Base-by-base conservation (phyloP, 2,797 vertebrate species). In the Gymnodraco acuticeps region DNA sequence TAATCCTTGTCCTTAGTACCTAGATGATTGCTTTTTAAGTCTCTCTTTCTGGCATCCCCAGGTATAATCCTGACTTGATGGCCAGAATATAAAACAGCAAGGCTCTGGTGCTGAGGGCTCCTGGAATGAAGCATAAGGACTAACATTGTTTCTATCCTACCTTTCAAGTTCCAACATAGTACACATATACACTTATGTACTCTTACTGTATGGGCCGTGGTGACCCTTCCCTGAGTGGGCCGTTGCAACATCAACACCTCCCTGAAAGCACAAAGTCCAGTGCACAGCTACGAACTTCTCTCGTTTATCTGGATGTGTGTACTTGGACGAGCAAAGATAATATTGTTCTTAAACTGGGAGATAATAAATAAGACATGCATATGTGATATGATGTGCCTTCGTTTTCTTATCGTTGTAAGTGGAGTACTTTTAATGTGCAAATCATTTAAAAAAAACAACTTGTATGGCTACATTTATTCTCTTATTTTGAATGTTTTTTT, bases 341-440 rank as follows among this genome's bases (percentile, higher is more conserved):
- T 43, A 65, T 83, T 80, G 80, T 82, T 86, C 70, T 85, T 77
- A 64, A 84, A 89, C 20, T 76, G 84, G 83, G 86, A 85, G 79
- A 77, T 80, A 93, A 93, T 93, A 94, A 94, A 93, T 82, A 70
- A 94, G 86, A 93, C 75, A 81, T 89, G 82, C 81, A 86, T 91
- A 90, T 89, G 79, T 89, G 67, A 85, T 17, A 58, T 70, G 13
- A 65, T 70, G 77, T 74, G 65, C 55, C 54, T 70, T 86, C 77
- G 63, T 78, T 78, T 77, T 86, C 1, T 85, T 87, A 42, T 58
- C 73, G 9, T 0, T 0, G 10, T 8, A 23, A 54, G 38, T 31
- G 0, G 0, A 42, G 4, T 33, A 15, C 3, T 52, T 38, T 12
- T 31, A 64, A 48, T 14, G 8, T 69, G 8, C 4, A 61, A 47